Evolutionary conservation across 2,888 invertebrate genomes (phyloP).

Genomic region (Hoplodrina blanda): DNA sequence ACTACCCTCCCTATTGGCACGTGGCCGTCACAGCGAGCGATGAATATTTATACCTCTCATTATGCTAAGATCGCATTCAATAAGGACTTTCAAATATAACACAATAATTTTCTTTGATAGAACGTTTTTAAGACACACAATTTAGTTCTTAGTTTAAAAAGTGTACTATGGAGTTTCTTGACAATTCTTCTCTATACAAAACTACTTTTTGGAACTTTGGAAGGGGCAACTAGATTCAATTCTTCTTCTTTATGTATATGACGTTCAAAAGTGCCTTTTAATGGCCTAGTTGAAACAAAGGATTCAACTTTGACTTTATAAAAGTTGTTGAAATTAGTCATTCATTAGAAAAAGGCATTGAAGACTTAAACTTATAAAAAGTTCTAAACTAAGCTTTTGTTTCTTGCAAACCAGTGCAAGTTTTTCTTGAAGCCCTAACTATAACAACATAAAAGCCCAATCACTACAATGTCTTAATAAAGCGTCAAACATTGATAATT

Average conservation of each 20-base stretch:
- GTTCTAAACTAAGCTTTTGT: too few relatives aligned
- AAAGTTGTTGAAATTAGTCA: not conserved
- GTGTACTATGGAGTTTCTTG: too few relatives aligned
- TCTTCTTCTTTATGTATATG: too few relatives aligned
- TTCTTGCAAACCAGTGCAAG: too few relatives aligned
- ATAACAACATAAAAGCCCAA: constrained; percentile 12
- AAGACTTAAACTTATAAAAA: not conserved
- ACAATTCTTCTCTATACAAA: too few relatives aligned
- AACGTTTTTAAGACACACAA: not conserved
- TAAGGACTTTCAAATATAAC: constrained; percentile 42
- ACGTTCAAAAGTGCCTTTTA: too few relatives aligned
- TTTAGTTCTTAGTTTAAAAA: not conserved
- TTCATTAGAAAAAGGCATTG: not conserved
- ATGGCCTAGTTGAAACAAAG: too few relatives aligned
- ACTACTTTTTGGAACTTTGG: too few relatives aligned
- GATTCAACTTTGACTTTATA: too few relatives aligned
- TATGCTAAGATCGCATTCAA: constrained; percentile 63
- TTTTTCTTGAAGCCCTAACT: too few relatives aligned
- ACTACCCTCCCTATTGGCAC: constrained; percentile 72
- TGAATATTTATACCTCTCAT: constrained; percentile 81
- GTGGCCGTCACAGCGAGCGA: constrained; percentile 72
- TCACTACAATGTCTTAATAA: constrained; percentile 43
- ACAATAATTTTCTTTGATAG: constrained; percentile 10
- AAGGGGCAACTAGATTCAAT: too few relatives aligned
- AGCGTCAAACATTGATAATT: constrained; percentile 45